Base-by-base conservation (phyloP, 1,140 invertebrate species). In the Eufriesea mexicana region DNA sequence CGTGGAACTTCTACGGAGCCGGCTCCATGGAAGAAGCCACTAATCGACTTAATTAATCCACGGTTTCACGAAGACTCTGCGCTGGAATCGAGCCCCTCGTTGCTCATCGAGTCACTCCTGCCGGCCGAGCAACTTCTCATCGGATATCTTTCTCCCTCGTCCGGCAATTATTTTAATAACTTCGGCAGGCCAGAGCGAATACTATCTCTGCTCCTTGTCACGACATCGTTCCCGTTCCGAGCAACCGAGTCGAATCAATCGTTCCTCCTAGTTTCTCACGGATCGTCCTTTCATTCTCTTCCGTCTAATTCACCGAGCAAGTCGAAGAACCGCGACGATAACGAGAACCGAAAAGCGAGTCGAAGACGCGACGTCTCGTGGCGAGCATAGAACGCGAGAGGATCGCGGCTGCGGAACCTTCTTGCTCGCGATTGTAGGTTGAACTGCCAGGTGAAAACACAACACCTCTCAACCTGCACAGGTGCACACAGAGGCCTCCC, bases 401-500 rank as follows among this genome's bases (percentile, higher is more conserved):
- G 74, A 90, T 80, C 85, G 86, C 86, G 83, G 28, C 79, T 82
- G 85, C 85, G 72, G 89, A 87, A 91, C 91, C 89, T 91, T 89
- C 90, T 84, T 87, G 90, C 85, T 90, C 91, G 91, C 92, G 92
- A 92, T 92, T 91, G 89, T 83, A 86, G 90, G 84, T 89, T 89
- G 84, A 91, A 93, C 93, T 94, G 91, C 92, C 92, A 93, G 92
- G 92, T 94, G 93, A 93, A 94, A 93, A 94, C 89, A 91, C 92
- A 91, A 93, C 93, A 93, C 91, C 89, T 92, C 88, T 88, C 86
- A 89, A 85, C 84, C 86, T 89, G 87, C 89, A 94, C 93, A 93
- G 92, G 93, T 94, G 92, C 91, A 93, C 86, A 77, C 79, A 83
- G 86, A 80, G 86, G 89, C 89, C 91, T 84, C 88, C 83, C 89